Evolutionary conservation across 2,888 invertebrate genomes (phyloP).

Genomic region (Drosophila heteroneura): DNA sequence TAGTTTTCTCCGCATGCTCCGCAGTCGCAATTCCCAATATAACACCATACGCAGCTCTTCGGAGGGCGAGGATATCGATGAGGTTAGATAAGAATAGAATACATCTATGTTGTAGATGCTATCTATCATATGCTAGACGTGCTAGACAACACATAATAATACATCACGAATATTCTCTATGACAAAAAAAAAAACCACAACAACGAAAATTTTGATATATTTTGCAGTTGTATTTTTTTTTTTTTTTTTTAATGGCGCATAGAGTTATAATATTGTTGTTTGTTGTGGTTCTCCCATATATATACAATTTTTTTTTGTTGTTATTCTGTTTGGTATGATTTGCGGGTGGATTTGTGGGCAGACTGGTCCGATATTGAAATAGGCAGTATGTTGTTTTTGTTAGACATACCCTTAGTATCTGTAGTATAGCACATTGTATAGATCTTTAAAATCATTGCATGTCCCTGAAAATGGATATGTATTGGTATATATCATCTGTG

Average conservation of each 20-base stretch:
- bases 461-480: background rate
- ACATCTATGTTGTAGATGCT: conserved; percentile 23
- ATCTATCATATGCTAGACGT: conserved; percentile 9
- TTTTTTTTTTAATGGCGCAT: conserved; percentile 13
- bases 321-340: background rate
- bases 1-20: conserved; percentile 90
- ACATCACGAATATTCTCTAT: conserved; percentile 32
- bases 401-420: conserved; percentile 17
- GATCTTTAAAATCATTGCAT: conserved; percentile 5
- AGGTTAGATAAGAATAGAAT: conserved; percentile 84
- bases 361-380: conserved; percentile 18
- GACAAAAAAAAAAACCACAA: conserved; percentile 30
- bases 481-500: conserved; percentile 2
- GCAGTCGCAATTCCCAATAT: conserved; percentile 91
- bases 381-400: conserved; percentile 17
- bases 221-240: background rate
- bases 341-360: conserved; percentile 4
- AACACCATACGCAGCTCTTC: conserved; percentile 89
- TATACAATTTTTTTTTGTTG: background rate
- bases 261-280: conserved; percentile 11
- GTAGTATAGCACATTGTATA: conserved; percentile 17
- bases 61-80: conserved; percentile 85
- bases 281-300: conserved; percentile 4
- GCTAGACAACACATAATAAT: conserved; percentile 21
- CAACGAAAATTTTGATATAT: conserved; percentile 47